phyloP scores from a whole-genome alignment of 2,113 vertebrate species.

The Periophthalmodon schlosseri region DNA sequence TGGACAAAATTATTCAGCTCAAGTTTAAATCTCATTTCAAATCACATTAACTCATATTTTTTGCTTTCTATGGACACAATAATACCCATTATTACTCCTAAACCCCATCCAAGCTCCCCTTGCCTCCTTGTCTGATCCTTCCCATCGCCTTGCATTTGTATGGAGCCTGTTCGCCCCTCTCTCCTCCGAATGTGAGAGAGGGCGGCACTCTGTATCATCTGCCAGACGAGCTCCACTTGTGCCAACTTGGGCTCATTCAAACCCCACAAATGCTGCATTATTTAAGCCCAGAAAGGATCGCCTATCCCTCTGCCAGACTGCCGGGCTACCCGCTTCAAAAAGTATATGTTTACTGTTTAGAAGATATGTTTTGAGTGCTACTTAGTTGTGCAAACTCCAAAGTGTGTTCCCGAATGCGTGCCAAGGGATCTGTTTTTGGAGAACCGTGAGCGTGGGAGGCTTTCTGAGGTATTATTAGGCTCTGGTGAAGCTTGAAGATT shows the following conservation, averaged over 20 bases:
- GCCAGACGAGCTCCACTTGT: slow-evolving; percentile 53
- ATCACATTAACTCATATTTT: no score
- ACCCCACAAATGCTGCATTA: slow-evolving; percentile 69
- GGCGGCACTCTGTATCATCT: slow-evolving; percentile 49
- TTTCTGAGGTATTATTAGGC: slow-evolving; percentile 36
- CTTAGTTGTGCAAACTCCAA: slow-evolving; percentile 19
- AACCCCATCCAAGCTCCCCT: slow-evolving; percentile 14
- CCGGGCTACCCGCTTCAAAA: slow-evolving; percentile 40
- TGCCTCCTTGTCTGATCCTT: slow-evolving; percentile 38
- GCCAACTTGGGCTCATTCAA: slow-evolving; percentile 68
- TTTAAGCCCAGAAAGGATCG: slow-evolving; percentile 52
- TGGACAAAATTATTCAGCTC: no score
- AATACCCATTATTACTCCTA: not conserved
- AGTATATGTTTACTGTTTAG: slow-evolving; percentile 53
- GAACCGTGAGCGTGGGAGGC: slow-evolving; percentile 24
- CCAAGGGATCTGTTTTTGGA: slow-evolving; percentile 21
- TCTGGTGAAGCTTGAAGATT: slow-evolving; percentile 28
- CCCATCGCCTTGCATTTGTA: slow-evolving; percentile 19
- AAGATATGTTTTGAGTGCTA: slow-evolving; percentile 12
- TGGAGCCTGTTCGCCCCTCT: slow-evolving; percentile 37
- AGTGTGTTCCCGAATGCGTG: slow-evolving; percentile 24
- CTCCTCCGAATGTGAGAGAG: slow-evolving; percentile 37
- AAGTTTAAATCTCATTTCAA: no score
- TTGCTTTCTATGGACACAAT: not conserved
- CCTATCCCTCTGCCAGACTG: slow-evolving; percentile 42